Percentiles rank a stretch among this genome's conserved stretches.
Conservation (phyloP, 2,888 invertebrate genomes). For the Brenthis ino region DNA sequence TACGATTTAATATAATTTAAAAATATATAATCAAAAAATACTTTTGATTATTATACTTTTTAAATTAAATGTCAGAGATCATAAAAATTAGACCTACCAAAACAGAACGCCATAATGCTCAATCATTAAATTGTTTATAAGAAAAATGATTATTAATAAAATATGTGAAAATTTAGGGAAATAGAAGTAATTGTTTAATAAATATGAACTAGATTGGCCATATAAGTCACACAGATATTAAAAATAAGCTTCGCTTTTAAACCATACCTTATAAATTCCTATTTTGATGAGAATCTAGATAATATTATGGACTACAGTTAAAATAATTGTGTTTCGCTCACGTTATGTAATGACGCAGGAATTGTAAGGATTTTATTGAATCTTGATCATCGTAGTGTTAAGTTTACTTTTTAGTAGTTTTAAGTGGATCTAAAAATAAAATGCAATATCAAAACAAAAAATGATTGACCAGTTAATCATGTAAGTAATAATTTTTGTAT, state of each 20-base stretch:
- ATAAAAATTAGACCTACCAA: background rate
- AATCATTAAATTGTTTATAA: background rate
- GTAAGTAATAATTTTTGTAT: constrained; percentile 5
- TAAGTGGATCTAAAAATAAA: constrained; percentile 10
- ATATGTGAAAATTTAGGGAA: background rate
- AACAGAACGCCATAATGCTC: constrained; percentile 1
- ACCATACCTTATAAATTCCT: constrained; percentile 14
- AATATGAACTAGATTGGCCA: background rate
- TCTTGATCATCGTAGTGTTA: constrained; percentile 5
- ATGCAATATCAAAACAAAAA: constrained; percentile 11
- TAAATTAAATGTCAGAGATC: too few relatives aligned
- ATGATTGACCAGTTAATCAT: background rate
- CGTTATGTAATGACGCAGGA: constrained; percentile 15
- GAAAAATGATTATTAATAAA: background rate
- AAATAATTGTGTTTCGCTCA: constrained; percentile 16
- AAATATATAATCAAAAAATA: too few relatives aligned
- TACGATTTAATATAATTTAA: too few relatives aligned
- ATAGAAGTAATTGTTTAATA: background rate
- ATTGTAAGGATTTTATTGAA: constrained; percentile 26
- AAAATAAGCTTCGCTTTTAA: background rate
- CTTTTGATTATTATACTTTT: too few relatives aligned
- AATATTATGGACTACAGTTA: background rate
- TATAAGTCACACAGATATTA: background rate
- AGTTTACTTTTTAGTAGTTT: constrained; percentile 13
- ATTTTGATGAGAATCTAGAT: constrained; percentile 20